Base-by-base conservation (phyloP, 2,797 vertebrate species). In the Threskiornis aethiopicus region DNA sequence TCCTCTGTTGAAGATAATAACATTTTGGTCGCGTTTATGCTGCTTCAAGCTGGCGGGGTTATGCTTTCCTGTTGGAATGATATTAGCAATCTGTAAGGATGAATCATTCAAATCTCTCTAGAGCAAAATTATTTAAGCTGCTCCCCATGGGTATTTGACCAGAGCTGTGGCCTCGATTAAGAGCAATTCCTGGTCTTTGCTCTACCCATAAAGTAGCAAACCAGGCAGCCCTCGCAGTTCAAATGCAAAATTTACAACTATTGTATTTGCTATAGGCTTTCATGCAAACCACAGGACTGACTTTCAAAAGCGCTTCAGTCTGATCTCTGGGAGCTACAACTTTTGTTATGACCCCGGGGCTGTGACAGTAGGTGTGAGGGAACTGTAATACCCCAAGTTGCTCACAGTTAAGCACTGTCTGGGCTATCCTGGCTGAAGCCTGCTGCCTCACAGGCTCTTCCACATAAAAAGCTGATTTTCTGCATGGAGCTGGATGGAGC, bases 231-330 rank as follows among this genome's bases (percentile, higher is more conserved):
- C 70, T 90, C 5, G 4, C 62, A 84, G 80, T 89, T 93, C 86
- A 84, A 66, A 89, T 72, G 42, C 58, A 90, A 92, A 86, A 89
- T 92, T 58, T 89, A 90, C 52, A 76, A 57, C 77, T 75, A 41
- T 55, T 93, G n/a, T 78, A 52, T 94, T 87, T 95, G 61, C 67
- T 87, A 24, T 55, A 65, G 78, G 78, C 89, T 92, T 91, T 95
- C 42, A 66, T 77, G 82, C 67, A 93, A 87, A 89, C 66, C 87
- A 49, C 79, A 89, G 85, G 82, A 79, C 82, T 85, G 76, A 83
- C 79, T 94, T 94, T 96, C 75, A 91, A 83, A 92, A 95, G 76
- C 31, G 17, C 76, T 95, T 96, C 91, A 91, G 69, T 77, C 62
- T 80, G 87, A 91, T 89, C 64, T 77, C 79, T 91, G 67, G 79